phyloP scores from a whole-genome alignment of 2,888 invertebrate genomes.

The Leptarthrus brevirostris region DNA sequence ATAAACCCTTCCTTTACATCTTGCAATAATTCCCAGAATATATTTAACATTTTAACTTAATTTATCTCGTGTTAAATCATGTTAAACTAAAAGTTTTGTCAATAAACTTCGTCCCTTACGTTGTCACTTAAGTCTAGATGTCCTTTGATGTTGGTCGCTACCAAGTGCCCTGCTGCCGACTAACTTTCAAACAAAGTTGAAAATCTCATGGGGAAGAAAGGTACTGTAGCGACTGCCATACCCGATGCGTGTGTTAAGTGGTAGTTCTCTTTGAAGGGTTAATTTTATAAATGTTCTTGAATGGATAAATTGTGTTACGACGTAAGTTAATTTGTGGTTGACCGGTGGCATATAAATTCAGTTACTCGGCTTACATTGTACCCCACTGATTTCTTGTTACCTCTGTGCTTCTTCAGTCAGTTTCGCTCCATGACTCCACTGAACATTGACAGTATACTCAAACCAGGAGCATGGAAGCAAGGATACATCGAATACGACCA shows the following conservation, averaged over 20 bases:
- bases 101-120: slow-evolving; percentile 42
- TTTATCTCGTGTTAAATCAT: slow-evolving; percentile 42
- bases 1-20: not conserved
- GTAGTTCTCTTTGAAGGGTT: slow-evolving; percentile 54
- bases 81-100: slow-evolving; percentile 44
- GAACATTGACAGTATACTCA: not conserved
- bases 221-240: no score
- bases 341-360: slow-evolving; percentile 57
- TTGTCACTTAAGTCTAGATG: slow-evolving; percentile 21
- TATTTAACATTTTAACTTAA: slow-evolving; percentile 41
- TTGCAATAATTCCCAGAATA: not conserved
- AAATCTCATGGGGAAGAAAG: slow-evolving; percentile 1
- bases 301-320: slow-evolving; percentile 55
- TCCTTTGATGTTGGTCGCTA: slow-evolving; percentile 29
- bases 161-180: not conserved
- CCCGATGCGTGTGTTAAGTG: slow-evolving; percentile 33
- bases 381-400: not conserved
- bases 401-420: not conserved
- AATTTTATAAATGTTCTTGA: slow-evolving; percentile 58
- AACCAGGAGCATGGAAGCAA: not conserved
- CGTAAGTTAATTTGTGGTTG: slow-evolving; percentile 57
- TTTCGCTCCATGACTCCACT: not conserved
- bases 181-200: slow-evolving; percentile 43
- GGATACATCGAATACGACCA: not conserved
- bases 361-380: slow-evolving; percentile 53